Percentiles rank a stretch among this genome's conserved stretches.
Conservation (phyloP, 2,888 invertebrate species). For the Xanthia togata region DNA sequence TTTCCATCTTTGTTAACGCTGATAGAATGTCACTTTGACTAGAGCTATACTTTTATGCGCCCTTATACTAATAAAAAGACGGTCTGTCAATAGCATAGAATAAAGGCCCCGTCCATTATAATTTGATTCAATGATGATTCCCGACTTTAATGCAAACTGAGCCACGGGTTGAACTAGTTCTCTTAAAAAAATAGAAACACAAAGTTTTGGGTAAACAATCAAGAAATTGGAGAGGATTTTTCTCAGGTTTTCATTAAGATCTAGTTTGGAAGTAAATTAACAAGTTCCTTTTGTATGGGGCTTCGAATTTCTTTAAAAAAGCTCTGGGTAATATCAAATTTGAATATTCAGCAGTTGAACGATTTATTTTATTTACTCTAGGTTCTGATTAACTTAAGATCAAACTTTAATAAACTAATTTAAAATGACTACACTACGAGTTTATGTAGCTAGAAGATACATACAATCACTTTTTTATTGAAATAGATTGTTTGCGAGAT, state of each 20-base stretch:
- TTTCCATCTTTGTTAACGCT: neutral
- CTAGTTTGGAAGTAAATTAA: constrained; percentile 27
- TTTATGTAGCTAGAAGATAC: neutral
- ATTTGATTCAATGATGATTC: too few species aligned
- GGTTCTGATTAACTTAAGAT: constrained; percentile 1
- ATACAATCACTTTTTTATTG: too few species aligned
- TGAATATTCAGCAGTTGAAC: constrained; percentile 16
- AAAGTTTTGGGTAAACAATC: neutral
- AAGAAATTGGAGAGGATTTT: constrained; percentile 16
- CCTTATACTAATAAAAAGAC: too few species aligned
- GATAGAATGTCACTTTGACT: too few species aligned
- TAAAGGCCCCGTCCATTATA: neutral
- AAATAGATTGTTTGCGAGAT: too few species aligned
- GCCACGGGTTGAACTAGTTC: neutral
- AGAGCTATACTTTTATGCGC: too few species aligned
- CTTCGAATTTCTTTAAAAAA: constrained; percentile 9
- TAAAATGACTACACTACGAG: too few species aligned
- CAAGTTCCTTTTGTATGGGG: constrained; percentile 1
- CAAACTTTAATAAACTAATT: constrained; percentile 3
- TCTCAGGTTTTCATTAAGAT: constrained; percentile 21
- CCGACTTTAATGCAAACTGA: neutral
- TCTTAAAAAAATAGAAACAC: neutral
- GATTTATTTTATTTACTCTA: constrained; percentile 15
- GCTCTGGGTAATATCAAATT: constrained; percentile 15
- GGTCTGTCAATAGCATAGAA: neutral